phyloP scores from a whole-genome alignment of 1,140 invertebrate species.

The Tigriopus japonicus region DNA sequence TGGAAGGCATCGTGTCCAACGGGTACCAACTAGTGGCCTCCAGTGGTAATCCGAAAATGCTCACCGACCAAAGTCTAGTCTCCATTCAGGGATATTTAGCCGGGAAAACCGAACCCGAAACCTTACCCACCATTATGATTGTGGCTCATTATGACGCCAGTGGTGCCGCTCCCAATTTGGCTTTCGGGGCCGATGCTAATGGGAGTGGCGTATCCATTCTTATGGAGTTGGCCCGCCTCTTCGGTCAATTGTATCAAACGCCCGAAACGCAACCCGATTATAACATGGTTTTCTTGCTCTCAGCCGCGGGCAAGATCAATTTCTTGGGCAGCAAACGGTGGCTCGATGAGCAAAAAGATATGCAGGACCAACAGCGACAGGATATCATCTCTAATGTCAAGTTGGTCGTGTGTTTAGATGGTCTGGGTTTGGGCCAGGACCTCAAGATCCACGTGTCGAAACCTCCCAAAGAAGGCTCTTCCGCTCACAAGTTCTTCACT shows the following conservation, averaged over 20 bases:
- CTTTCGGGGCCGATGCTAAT: slow-evolving; percentile 76
- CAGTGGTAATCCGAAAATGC: too few species aligned
- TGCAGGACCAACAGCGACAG: slow-evolving; percentile 6
- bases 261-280: slow-evolving; percentile 56
- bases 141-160: slow-evolving; percentile 84
- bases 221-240: slow-evolving; percentile 67
- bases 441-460: slow-evolving; percentile 88
- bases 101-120: slow-evolving; percentile 53
- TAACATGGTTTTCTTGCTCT: slow-evolving; percentile 73
- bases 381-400: slow-evolving; percentile 35
- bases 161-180: slow-evolving; percentile 54
- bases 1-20: too few species aligned
- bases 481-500: slow-evolving; percentile 46
- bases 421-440: slow-evolving; percentile 38
- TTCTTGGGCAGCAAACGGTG: slow-evolving; percentile 90
- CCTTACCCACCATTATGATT: slow-evolving; percentile 64
- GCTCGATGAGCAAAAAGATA: slow-evolving; percentile 49
- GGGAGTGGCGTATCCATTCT: slow-evolving; percentile 74
- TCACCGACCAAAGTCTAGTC: neutral
- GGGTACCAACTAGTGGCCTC: too few species aligned
- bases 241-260: slow-evolving; percentile 73
- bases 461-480: slow-evolving; percentile 66
- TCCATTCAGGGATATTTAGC: slow-evolving; percentile 4
- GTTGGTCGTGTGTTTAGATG: slow-evolving; percentile 81
- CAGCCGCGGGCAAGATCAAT: slow-evolving; percentile 83